These are phyloP conservation scores for Rhyacophila brunnea DNA, from an alignment of 1,140 invertebrate species.

Conservation along the genomic window DNA sequence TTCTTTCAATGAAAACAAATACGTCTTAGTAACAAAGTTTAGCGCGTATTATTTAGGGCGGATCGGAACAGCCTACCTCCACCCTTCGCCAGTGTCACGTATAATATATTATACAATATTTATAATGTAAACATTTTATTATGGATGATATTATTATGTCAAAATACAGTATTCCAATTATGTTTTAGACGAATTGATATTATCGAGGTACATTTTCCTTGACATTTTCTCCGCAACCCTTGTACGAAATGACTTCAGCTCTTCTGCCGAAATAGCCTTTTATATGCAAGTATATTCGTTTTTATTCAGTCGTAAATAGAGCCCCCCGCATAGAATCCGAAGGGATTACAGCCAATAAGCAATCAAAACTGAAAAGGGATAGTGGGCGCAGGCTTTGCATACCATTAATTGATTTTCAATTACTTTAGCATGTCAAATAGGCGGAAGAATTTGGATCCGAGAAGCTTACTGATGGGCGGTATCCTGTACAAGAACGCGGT, in stretches of 20 bases:
- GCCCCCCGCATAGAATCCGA: not conserved
- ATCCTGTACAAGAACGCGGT: not conserved
- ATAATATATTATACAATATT: too few relatives aligned
- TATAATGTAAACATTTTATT: not conserved
- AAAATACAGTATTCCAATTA: not conserved
- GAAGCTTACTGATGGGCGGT: not conserved
- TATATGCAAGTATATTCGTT: slow-evolving; percentile 5
- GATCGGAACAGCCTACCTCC: too few relatives aligned
- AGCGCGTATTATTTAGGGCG: too few relatives aligned
- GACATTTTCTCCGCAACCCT: not conserved
- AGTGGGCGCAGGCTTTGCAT: slow-evolving; percentile 19
- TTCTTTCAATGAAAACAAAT: too few relatives aligned
- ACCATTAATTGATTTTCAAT: slow-evolving; percentile 36
- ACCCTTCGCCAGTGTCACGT: too few relatives aligned
- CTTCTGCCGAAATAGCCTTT: slow-evolving; percentile 1
- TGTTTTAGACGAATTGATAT: not conserved
- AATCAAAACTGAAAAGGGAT: slow-evolving; percentile 20
- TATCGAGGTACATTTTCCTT: not conserved
- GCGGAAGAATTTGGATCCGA: not conserved
- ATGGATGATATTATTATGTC: not conserved
- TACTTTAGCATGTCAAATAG: slow-evolving; percentile 17
- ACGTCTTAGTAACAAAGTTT: too few relatives aligned
- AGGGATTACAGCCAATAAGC: slow-evolving; percentile 30
- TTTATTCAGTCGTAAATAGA: slow-evolving; percentile 30
- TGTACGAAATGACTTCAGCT: not conserved